Base-by-base conservation (phyloP, 1,140 invertebrate genomes). In the Drosophila ambigua region DNA sequence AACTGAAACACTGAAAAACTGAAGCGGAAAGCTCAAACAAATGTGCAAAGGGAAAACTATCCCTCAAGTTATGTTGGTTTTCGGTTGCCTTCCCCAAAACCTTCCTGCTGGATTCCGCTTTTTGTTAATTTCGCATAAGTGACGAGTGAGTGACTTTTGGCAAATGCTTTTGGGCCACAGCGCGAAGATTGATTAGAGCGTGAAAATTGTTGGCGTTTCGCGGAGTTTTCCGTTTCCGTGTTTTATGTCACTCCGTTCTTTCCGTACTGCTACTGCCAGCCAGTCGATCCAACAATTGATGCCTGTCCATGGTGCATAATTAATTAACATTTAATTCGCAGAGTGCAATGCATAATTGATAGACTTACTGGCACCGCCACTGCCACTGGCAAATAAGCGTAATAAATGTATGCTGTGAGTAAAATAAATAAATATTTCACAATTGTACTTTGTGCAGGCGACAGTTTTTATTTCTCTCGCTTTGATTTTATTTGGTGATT, bases 61-160 rank as follows among this genome's bases (percentile, higher is more conserved):
- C 52, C 57, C 62, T 44, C 45, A 87, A 78, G 78, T 82, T 88
- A 72, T 87, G 82, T 88, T 87, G 81, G 82, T 82, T 78, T 85
- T 85, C 82, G 20, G 62, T 52, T 65, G 41, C 55, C 35, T 61
- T 59, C 39, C 39, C 58, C 57, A 61, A 15, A 11, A 49, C 13
- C 16, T 8, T 46, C 7, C 23, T 55, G 8, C 45, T 49, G 20
- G 26, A 51, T 44, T 67, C 45, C 41, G 20, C 60, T 77, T 87
- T 88, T 79, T 88, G 83, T 79, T 88, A 88, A 88, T 88, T 88
- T 88, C 71, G 84, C 83, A 88, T 79, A 83, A 88, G 83, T 79
- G 83, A 88, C 83, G 83, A 88, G 79, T 88, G 83, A 83, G 83
- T 87, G 83, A 88, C 83, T 88, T 87, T 88, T 88, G 71, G 75